Conservation (phyloP, 2,797 vertebrate genomes). For the Acanthopagrus latus region DNA sequence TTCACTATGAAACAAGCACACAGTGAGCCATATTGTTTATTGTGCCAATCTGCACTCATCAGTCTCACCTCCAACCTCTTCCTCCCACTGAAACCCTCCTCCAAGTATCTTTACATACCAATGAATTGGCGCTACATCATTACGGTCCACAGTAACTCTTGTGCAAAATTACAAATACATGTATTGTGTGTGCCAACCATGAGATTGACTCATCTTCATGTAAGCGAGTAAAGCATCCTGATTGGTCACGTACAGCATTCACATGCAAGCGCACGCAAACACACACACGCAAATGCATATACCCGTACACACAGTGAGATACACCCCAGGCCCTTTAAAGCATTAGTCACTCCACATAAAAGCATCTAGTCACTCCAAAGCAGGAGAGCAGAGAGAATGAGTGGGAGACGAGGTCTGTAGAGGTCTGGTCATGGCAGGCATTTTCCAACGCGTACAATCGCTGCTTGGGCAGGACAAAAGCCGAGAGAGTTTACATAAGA, state of each 20-base stretch:
- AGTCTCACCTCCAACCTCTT: constrained; percentile 50
- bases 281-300: constrained; percentile 21
- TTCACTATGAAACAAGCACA: constrained; percentile 19
- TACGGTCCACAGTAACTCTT: constrained; percentile 26
- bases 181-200: constrained; percentile 64
- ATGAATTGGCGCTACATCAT: constrained; percentile 41
- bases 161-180: constrained; percentile 62
- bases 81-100: constrained; percentile 48
- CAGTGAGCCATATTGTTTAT: constrained; percentile 48
- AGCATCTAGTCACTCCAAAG: constrained; percentile 75
- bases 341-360: constrained; percentile 85
- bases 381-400: constrained; percentile 71
- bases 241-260: constrained; percentile 60
- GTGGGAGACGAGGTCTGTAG: constrained; percentile 74
- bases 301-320: constrained; percentile 52
- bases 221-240: constrained; percentile 62
- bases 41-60: constrained; percentile 49
- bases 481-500: constrained; percentile 59
- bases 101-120: constrained; percentile 22
- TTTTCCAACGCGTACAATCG: constrained; percentile 67
- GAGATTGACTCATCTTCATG: constrained; percentile 80
- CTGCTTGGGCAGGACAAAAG: constrained; percentile 42
- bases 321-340: constrained; percentile 76
- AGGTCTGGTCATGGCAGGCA: constrained; percentile 77
- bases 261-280: constrained; percentile 33